These are phyloP conservation scores for Tetheella fluctuosa DNA, from an alignment of 2,888 invertebrate genomes.

Conservation along the genomic window DNA sequence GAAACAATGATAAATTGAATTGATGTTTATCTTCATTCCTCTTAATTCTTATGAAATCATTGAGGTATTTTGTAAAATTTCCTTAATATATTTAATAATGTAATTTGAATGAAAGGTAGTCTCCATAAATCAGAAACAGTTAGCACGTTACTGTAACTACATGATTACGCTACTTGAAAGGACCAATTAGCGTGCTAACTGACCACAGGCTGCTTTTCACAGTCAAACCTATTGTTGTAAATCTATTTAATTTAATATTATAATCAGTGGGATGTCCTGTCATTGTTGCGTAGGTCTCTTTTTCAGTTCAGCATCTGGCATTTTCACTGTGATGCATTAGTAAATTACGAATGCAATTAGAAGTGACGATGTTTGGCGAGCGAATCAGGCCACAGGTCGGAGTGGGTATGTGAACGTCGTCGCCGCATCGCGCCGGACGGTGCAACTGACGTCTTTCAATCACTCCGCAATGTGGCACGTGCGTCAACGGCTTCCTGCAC, in stretches of 20 bases:
- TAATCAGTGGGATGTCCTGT: conserved; percentile 35
- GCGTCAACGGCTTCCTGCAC: conserved; percentile 30
- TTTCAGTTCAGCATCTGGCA: conserved; percentile 38
- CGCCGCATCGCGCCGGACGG: conserved; percentile 14
- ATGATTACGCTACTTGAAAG: conserved; percentile 50
- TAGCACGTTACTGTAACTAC: conserved; percentile 20
- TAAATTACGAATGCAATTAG: conserved; percentile 73
- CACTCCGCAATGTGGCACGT: conserved; percentile 52
- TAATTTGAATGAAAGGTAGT: neutral
- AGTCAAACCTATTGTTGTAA: conserved; percentile 42
- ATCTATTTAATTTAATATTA: conserved; percentile 44
- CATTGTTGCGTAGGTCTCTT: conserved; percentile 35
- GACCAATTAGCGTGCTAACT: conserved; percentile 47
- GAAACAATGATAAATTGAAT: too few relatives aligned
- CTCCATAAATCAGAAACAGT: conserved; percentile 17
- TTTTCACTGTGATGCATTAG: conserved; percentile 57
- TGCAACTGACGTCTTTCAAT: conserved; percentile 72
- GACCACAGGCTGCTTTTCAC: conserved; percentile 39
- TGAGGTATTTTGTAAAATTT: too few relatives aligned
- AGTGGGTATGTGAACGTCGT: conserved; percentile 44
- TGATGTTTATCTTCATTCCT: too few relatives aligned
- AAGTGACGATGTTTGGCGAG: conserved; percentile 72
- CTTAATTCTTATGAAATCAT: too few relatives aligned
- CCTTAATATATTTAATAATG: too few relatives aligned
- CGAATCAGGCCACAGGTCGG: conserved; percentile 66